Conservation (phyloP, 2,113 vertebrate genomes). For the Setophaga coronata region DNA sequence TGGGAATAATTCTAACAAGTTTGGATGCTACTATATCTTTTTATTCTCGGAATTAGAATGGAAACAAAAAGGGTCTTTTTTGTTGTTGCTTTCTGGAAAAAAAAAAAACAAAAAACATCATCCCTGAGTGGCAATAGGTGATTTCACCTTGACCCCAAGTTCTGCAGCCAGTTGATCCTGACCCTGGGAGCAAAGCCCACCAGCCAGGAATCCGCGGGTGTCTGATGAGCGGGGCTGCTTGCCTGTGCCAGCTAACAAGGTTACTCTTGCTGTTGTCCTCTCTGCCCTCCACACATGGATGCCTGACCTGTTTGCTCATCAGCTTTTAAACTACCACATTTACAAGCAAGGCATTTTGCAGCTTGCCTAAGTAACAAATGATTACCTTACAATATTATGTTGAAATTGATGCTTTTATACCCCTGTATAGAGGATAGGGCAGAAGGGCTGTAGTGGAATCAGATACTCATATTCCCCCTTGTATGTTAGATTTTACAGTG, state of each 20-base stretch:
- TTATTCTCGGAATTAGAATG: background rate
- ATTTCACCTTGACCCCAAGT: background rate
- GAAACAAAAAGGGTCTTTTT: background rate
- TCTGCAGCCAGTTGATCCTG: background rate
- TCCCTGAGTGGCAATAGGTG: background rate
- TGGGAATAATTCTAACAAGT: background rate
- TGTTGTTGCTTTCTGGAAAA: background rate
- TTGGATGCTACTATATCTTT: background rate
- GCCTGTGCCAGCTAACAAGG: background rate
- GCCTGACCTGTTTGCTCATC: background rate
- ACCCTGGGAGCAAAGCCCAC: background rate
- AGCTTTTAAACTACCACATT: background rate
- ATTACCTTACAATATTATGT: background rate
- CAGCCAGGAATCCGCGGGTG: rapidly evolving
- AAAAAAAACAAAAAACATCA: background rate
- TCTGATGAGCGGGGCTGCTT: background rate
- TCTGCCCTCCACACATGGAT: background rate
- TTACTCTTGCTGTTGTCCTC: background rate
- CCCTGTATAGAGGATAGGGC: no score
- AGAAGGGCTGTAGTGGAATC: background rate
- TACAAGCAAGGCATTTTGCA: background rate
- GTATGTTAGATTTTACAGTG: background rate
- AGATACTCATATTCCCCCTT: background rate
- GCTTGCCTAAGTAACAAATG: background rate
- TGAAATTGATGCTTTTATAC: background rate